These are phyloP conservation scores for Drosophila cracens DNA, from an alignment of 2,888 invertebrate genomes.

Conservation along the genomic window DNA sequence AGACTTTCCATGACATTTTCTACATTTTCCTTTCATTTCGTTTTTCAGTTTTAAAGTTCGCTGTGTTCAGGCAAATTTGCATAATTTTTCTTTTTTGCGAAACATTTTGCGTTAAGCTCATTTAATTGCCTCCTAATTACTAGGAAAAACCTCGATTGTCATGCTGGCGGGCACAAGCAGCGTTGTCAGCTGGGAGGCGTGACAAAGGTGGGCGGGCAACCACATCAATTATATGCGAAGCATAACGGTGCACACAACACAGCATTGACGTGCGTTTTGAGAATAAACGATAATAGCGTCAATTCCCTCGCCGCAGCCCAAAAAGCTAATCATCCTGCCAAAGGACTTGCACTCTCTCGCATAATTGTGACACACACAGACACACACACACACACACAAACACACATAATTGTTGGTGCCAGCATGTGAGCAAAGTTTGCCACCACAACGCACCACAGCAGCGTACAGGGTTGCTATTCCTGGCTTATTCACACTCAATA, in stretches of 20 bases:
- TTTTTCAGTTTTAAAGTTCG: constrained; percentile 8
- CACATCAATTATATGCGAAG: constrained; percentile 66
- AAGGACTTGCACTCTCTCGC: constrained; percentile 47
- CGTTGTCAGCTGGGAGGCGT: neutral
- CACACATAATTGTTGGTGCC: constrained; percentile 53
- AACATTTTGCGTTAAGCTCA: constrained; percentile 49
- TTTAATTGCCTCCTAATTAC: constrained; percentile 70
- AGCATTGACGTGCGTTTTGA: constrained; percentile 34
- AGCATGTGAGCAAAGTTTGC: constrained; percentile 43
- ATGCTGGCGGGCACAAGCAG: constrained; percentile 7
- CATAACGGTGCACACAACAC: constrained; percentile 35
- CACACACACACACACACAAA: neutral
- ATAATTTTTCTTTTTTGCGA: constrained; percentile 50
- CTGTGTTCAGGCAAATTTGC: constrained; percentile 35
- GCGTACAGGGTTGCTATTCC: constrained; percentile 35
- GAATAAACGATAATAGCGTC: constrained; percentile 53
- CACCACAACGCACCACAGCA: constrained; percentile 19
- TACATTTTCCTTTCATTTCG: constrained; percentile 20
- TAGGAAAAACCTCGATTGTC: constrained; percentile 24
- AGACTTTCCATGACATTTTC: neutral
- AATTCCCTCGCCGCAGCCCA: constrained; percentile 63
- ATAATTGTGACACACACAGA: constrained; percentile 60
- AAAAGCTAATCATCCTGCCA: constrained; percentile 72
- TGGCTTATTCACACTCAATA: constrained; percentile 73
- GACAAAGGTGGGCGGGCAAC: constrained; percentile 32